A percentile compares a stretch with the other conserved stretches of the same genome.
These are phyloP conservation scores for Cosmia pyralina DNA, from an alignment of 2,888 invertebrate genomes.

Conservation along the genomic window DNA sequence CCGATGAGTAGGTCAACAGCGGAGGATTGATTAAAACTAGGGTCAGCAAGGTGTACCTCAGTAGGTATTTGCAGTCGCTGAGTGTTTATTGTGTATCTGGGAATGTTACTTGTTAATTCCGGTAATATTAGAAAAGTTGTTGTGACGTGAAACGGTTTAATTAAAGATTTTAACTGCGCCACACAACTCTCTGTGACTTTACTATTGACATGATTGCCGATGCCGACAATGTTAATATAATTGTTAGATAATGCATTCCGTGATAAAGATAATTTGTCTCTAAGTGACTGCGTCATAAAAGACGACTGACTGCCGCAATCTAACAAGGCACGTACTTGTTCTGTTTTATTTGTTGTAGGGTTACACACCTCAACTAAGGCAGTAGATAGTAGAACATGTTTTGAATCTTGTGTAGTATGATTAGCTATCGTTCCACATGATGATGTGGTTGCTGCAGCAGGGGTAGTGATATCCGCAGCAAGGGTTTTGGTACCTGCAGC, in stretches of 20 bases:
- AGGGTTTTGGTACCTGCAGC: too few species aligned
- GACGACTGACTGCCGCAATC: conserved; percentile 18
- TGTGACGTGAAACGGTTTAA: conserved; percentile 12
- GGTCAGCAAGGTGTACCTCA: neutral
- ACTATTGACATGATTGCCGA: conserved; percentile 11
- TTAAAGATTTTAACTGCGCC: conserved; percentile 8
- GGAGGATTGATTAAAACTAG: neutral
- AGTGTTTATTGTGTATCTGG: conserved; percentile 16
- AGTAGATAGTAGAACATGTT: conserved; percentile 14
- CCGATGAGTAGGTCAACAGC: neutral
- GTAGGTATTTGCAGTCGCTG: conserved; percentile 8
- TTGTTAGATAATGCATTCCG: neutral
- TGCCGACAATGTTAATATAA: conserved; percentile 10
- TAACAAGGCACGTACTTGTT: conserved; percentile 19
- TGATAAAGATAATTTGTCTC: conserved; percentile 1
- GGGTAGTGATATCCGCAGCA: too few species aligned
- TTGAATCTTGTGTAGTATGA: neutral
- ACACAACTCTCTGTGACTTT: neutral
- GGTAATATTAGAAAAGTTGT: neutral
- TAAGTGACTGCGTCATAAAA: conserved; percentile 10
- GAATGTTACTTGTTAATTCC: neutral
- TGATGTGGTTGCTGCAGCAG: too few species aligned
- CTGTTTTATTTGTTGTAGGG: conserved; percentile 8
- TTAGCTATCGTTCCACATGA: too few species aligned
- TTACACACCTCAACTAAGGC: conserved; percentile 9